These are phyloP conservation scores for Bothrops jararaca DNA, from an alignment of 2,113 vertebrate species.

Conservation along the genomic window DNA sequence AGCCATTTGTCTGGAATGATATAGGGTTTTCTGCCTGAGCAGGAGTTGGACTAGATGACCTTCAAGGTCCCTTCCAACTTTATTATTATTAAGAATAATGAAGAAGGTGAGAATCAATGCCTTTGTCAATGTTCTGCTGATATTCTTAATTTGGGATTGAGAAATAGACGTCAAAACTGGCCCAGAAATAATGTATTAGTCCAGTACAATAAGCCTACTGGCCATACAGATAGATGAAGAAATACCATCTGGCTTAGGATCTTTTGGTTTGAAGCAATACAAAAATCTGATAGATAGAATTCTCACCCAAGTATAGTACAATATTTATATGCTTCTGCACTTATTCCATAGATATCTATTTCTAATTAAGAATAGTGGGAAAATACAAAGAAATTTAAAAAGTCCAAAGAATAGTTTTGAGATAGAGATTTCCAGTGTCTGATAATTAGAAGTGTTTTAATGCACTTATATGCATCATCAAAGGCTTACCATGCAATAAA, in stretches of 20 bases:
- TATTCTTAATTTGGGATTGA: background rate
- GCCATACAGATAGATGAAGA: background rate
- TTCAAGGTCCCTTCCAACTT: too few relatives aligned
- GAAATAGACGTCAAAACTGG: background rate
- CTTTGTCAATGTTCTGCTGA: background rate
- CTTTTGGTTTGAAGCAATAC: background rate
- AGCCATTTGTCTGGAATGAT: too few relatives aligned
- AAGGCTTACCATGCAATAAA: constrained; percentile 19
- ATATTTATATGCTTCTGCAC: constrained; percentile 23
- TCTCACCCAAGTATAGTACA: background rate
- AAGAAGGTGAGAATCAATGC: background rate
- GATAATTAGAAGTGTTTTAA: constrained; percentile 57
- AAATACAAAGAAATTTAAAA: constrained; percentile 48
- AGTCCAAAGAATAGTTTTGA: constrained; percentile 49
- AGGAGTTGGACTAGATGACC: too few relatives aligned
- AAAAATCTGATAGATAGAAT: background rate
- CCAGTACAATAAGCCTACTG: background rate
- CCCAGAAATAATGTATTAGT: background rate
- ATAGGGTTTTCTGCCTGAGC: too few relatives aligned
- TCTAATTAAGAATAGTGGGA: constrained; percentile 39
- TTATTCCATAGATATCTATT: background rate
- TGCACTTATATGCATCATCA: constrained; percentile 25
- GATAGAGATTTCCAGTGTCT: constrained; percentile 55
- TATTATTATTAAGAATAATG: background rate
- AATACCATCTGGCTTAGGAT: background rate